Evolutionary conservation across 2,888 invertebrate species (phyloP).

Genomic region (Agapostemon virescens): DNA sequence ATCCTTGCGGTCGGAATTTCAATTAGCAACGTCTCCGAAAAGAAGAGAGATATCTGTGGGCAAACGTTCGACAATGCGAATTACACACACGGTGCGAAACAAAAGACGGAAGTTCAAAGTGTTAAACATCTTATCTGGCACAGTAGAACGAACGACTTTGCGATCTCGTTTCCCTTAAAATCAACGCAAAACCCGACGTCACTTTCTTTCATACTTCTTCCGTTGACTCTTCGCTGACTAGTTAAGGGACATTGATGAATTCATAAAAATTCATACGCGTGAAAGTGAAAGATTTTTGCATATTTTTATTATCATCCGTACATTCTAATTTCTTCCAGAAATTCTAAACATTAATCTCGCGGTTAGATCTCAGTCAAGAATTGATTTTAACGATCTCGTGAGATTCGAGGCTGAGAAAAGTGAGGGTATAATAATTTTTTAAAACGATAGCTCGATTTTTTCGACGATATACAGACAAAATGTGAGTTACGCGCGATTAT

Average conservation of each 20-base stretch:
- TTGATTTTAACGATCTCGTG: not conserved
- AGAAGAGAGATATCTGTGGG: too few relatives aligned
- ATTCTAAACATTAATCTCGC: not conserved
- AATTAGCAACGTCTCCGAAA: not conserved
- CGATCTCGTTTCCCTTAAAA: not conserved
- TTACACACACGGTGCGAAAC: not conserved
- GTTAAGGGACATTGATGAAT: too few relatives aligned
- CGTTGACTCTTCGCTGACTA: not conserved
- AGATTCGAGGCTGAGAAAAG: not conserved
- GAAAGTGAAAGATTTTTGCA: not conserved
- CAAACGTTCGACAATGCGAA: conserved; percentile 6
- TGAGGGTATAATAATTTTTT: not conserved
- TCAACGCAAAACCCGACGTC: not conserved
- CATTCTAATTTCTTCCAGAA: not conserved
- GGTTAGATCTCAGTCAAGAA: not conserved
- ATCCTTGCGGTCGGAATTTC: not conserved
- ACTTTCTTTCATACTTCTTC: not conserved
- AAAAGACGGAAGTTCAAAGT: not conserved
- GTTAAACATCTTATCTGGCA: not conserved
- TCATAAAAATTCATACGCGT: not conserved
- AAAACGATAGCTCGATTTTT: not conserved
- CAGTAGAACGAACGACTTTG: not conserved
- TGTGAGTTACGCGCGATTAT: not conserved
- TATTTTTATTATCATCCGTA: not conserved
- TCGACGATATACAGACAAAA: not conserved